These are phyloP conservation scores for Proisotoma minuta DNA, from an alignment of 2,888 invertebrate species.

Conservation along the genomic window DNA sequence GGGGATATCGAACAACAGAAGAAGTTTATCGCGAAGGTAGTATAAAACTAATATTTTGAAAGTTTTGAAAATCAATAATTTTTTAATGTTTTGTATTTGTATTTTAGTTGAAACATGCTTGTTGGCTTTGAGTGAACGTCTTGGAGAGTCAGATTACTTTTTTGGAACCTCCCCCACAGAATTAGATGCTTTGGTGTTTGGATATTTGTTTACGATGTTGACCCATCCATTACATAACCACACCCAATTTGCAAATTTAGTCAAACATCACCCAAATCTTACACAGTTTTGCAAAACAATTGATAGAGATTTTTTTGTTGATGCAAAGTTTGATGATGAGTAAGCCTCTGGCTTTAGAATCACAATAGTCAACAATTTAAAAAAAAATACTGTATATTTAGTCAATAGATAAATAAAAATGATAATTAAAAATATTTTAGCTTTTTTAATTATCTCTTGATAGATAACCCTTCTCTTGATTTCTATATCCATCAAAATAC, in stretches of 20 bases:
- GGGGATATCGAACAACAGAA: conserved; percentile 72
- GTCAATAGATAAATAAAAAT: too few species aligned
- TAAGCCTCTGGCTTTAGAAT: neutral
- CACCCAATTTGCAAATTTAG: conserved; percentile 72
- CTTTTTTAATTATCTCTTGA: neutral
- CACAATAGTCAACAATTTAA: too few species aligned
- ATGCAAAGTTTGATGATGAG: neutral
- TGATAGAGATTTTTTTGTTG: conserved; percentile 70
- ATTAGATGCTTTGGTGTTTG: conserved; percentile 92
- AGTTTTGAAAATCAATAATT: too few species aligned
- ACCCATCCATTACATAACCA: conserved; percentile 73
- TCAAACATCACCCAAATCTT: conserved; percentile 69
- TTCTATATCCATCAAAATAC: conserved; percentile 26
- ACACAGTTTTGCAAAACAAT: conserved; percentile 77
- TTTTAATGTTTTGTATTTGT: conserved; percentile 1
- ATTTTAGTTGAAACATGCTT: conserved; percentile 76
- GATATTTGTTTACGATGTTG: conserved; percentile 90
- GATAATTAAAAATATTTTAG: too few species aligned
- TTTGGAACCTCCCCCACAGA: conserved; percentile 81
- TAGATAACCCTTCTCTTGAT: conserved; percentile 22
- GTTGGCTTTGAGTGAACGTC: conserved; percentile 74
- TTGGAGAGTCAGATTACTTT: conserved; percentile 76
- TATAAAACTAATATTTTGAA: too few species aligned
- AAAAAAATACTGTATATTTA: too few species aligned
- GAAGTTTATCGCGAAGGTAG: conserved; percentile 57